These are phyloP conservation scores for Homarus gammarus DNA, from an alignment of 2,888 invertebrate genomes.

Conservation along the genomic window DNA sequence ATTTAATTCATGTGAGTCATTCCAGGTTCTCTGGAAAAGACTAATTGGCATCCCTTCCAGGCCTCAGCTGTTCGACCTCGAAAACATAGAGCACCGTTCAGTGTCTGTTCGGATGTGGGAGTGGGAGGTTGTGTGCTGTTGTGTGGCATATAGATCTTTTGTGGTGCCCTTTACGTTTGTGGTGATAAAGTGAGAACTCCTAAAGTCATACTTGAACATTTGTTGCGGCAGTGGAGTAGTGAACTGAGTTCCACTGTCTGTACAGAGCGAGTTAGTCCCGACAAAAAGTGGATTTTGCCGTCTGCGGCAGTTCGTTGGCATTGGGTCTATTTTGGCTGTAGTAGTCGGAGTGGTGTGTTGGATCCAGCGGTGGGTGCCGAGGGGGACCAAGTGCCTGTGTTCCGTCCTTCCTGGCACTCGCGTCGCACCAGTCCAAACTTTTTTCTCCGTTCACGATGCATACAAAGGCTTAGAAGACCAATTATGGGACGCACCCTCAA, in stretches of 20 bases:
- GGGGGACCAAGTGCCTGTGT: conserved; percentile 24
- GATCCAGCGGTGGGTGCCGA: background rate
- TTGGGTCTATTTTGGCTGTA: conserved; percentile 14
- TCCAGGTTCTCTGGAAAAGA: conserved; percentile 21
- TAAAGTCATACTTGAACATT: background rate
- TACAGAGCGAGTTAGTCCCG: background rate
- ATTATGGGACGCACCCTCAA: conserved; percentile 56
- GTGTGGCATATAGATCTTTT: conserved; percentile 52
- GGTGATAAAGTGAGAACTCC: conserved; percentile 30
- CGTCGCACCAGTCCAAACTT: background rate
- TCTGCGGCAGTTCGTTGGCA: conserved; percentile 49
- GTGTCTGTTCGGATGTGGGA: conserved; percentile 56
- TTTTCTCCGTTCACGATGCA: conserved; percentile 37
- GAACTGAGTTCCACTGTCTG: background rate
- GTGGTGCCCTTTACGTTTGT: conserved; percentile 24
- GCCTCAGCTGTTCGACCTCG: conserved; percentile 68
- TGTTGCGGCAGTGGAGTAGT: background rate
- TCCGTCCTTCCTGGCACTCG: conserved; percentile 31
- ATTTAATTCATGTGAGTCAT: background rate
- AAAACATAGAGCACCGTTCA: conserved; percentile 57
- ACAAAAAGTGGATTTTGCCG: conserved; percentile 35
- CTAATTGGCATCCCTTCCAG: conserved; percentile 23
- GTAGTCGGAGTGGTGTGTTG: background rate
- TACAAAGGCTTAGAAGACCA: conserved; percentile 45
- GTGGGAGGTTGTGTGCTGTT: conserved; percentile 44